Base-by-base conservation (phyloP, 2,797 vertebrate genomes). In the Serranus cabrilla region DNA sequence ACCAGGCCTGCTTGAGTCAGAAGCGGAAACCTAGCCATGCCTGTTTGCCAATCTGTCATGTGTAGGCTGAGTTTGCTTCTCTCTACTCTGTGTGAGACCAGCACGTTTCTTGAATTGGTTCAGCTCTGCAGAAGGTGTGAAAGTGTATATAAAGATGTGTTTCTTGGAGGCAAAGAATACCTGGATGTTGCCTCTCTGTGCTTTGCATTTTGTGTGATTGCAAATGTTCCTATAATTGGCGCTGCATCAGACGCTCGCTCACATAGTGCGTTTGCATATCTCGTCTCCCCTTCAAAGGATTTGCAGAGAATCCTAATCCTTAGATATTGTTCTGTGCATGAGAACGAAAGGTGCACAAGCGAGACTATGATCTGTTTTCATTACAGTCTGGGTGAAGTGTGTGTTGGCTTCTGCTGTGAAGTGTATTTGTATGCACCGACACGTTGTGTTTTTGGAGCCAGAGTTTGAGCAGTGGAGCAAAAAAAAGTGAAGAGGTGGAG, bases 51-150 rank as follows among this genome's bases (percentile, higher is more conserved):
- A 58, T 85, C 84, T 85, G 88, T 88, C 76, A 57, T 79, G 79
- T 82, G 88, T 80, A 76, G 91, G 85, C 84, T n/a, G 75, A 65
- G 39, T 21, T 85, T 86, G 82, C 81, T 74, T 61, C 17, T 23
- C 39, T 74, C 20, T 20, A 18, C 46, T 78, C 7, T 8, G 51
- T 50, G 55, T 8, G 21, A 80, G 45, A 67, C 50, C 27, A 10
- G 56, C 20, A 12, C n/a, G 5, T 78, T 78, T 79, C 54, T 80
- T 65, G 46, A 82, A 65, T 56, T 61, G 6, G 47, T 63, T 64
- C 23, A 40, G 70, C 50, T 37, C 20, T 66, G 54, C 63, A 60
- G n/a, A 71, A 70, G 60, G 65, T 65, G 78, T 80, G 49, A 78
- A 61, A 40, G 37, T 58, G 17, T 72, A 51, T 71, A 34, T 65